Percentiles rank a stretch among this genome's conserved stretches.
Evolutionary conservation across 2,113 vertebrate genomes (phyloP).

Genomic region (Xyrauchen texanus): DNA sequence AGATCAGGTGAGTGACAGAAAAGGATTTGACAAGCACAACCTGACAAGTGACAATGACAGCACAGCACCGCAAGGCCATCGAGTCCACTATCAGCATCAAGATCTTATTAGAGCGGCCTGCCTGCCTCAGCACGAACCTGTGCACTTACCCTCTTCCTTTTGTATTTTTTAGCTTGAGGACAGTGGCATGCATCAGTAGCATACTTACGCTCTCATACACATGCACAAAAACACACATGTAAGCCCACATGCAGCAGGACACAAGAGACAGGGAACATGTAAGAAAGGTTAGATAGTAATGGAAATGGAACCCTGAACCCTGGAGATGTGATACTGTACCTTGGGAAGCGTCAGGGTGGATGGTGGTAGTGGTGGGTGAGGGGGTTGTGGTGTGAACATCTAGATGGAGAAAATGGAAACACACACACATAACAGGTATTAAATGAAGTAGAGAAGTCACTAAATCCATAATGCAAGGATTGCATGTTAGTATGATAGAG

Average conservation of each 20-base stretch:
- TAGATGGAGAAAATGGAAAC: constrained; percentile 77
- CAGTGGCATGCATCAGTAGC: constrained; percentile 24
- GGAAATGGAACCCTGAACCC: constrained; percentile 56
- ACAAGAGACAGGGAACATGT: constrained; percentile 19
- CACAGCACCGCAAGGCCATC: constrained; percentile 50
- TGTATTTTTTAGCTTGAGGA: constrained; percentile 19
- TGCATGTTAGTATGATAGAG: constrained; percentile 39
- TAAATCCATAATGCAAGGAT: constrained; percentile 61
- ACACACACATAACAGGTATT: constrained; percentile 47
- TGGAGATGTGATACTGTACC: constrained; percentile 77
- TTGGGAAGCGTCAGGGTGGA: constrained; percentile 75
- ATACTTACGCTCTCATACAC: neutral
- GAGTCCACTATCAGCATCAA: constrained; percentile 65
- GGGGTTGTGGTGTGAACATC: constrained; percentile 81
- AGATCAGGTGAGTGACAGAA: constrained; percentile 65
- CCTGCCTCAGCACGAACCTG: constrained; percentile 45
- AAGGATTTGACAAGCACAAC: constrained; percentile 48
- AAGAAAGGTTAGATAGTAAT: constrained; percentile 56
- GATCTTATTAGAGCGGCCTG: constrained; percentile 68
- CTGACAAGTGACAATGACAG: constrained; percentile 65
- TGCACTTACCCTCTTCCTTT: constrained; percentile 48
- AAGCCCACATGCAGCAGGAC: constrained; percentile 52
- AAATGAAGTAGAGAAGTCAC: constrained; percentile 57
- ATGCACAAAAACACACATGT: constrained; percentile 27
- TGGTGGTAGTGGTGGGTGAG: constrained; percentile 74